A percentile compares a stretch with the other conserved stretches of the same genome.
phyloP scores from a whole-genome alignment of 1,140 invertebrate species.

The Hylyphantes graminicola region DNA sequence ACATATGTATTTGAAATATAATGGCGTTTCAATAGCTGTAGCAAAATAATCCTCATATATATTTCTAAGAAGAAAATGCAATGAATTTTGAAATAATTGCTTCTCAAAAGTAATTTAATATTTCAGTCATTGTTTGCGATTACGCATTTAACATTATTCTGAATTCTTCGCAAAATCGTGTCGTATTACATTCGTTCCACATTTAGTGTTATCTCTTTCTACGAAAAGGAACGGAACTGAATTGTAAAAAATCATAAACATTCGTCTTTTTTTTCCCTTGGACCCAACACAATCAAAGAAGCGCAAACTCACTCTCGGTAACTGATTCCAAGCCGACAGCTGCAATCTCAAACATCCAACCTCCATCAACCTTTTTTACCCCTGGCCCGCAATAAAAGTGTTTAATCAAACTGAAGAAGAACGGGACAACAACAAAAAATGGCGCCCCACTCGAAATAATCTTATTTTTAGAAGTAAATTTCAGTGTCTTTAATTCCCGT shows the following conservation, averaged over 20 bases:
- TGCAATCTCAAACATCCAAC: conserved; percentile 23
- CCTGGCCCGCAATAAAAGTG: conserved; percentile 45
- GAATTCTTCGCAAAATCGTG: too few species aligned
- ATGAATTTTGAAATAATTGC: too few species aligned
- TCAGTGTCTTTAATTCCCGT: conserved; percentile 49
- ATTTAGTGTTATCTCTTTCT: neutral
- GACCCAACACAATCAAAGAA: conserved; percentile 22
- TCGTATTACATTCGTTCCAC: neutral
- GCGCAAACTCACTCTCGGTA: conserved; percentile 7
- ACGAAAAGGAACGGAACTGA: neutral
- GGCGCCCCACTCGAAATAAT: conserved; percentile 21
- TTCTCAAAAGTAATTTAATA: too few species aligned
- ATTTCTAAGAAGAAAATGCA: too few species aligned
- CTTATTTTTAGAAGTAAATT: conserved; percentile 59
- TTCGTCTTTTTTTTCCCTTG: neutral
- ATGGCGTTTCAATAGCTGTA: too few species aligned
- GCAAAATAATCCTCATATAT: too few species aligned
- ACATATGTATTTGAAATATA: too few species aligned
- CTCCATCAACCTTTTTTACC: conserved; percentile 27
- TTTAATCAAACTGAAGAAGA: conserved; percentile 45
- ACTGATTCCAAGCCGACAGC: conserved; percentile 39
- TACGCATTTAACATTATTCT: too few species aligned
- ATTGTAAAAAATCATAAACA: neutral
- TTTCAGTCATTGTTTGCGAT: too few species aligned
- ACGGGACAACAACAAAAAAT: neutral